A percentile compares a stretch with the other conserved stretches of the same genome.
Conservation (phyloP, 1,140 invertebrate genomes). For the Periplaneta americana region DNA sequence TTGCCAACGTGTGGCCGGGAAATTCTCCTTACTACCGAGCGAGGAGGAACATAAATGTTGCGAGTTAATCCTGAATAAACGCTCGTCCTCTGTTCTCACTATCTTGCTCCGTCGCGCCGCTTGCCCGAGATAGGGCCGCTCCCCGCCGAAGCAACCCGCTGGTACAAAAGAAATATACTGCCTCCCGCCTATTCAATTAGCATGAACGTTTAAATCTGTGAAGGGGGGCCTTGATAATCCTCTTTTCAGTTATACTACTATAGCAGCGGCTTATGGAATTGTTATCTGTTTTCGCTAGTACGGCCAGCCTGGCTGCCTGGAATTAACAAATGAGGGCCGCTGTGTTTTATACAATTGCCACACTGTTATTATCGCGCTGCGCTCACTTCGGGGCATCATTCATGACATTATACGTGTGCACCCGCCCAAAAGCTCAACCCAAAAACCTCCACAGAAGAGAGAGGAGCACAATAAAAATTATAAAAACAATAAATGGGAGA, state of each 20-base stretch:
- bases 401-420: constrained; percentile 1
- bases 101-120: not conserved
- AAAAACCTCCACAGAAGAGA: not conserved
- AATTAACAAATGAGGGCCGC: constrained; percentile 10
- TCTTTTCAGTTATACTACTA: constrained; percentile 5
- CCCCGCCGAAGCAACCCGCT: not conserved
- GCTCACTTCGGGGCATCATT: not conserved
- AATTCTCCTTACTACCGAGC: not conserved
- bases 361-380: not conserved
- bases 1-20: not conserved
- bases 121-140: not conserved
- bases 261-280: constrained; percentile 15
- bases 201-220: constrained; percentile 14
- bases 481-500: not conserved
- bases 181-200: constrained; percentile 12
- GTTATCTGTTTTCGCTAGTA: constrained; percentile 7
- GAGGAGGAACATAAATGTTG: not conserved
- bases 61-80: not conserved
- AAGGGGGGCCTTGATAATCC: constrained; percentile 7
- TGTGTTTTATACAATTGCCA: constrained; percentile 14
- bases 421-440: not conserved
- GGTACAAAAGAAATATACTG: constrained; percentile 14
- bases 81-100: not conserved
- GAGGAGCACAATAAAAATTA: not conserved
- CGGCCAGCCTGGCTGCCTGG: not conserved